Conservation (phyloP, 2,797 vertebrate species). For the Gymnoscopelus microlampas region DNA sequence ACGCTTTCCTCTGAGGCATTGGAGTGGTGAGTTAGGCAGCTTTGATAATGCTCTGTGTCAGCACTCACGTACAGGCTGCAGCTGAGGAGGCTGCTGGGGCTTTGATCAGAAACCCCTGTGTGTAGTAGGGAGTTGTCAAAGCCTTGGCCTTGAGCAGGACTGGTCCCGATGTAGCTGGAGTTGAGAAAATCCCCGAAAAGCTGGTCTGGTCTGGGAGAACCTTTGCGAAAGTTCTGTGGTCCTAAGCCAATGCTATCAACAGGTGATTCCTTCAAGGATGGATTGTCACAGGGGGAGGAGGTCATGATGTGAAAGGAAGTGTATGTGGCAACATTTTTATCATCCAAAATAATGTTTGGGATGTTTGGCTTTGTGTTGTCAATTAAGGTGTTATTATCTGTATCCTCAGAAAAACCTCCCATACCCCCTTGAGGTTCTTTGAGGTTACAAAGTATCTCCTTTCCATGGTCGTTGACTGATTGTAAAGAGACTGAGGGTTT, state of each 20-base stretch:
- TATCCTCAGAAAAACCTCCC: slow-evolving; percentile 3
- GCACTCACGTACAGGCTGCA: slow-evolving; percentile 61
- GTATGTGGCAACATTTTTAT: slow-evolving; percentile 21
- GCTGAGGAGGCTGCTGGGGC: slow-evolving; percentile 49
- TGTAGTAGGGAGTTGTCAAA: slow-evolving; percentile 16
- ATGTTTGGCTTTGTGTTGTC: neutral
- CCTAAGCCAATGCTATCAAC: slow-evolving; percentile 3
- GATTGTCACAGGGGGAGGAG: slow-evolving; percentile 53
- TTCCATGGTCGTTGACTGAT: slow-evolving; percentile 3
- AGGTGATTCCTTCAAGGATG: slow-evolving; percentile 3
- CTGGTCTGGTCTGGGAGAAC: slow-evolving; percentile 60
- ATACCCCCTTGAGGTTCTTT: neutral
- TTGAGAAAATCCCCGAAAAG: slow-evolving; percentile 38
- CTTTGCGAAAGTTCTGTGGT: slow-evolving; percentile 3
- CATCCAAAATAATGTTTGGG: slow-evolving; percentile 10
- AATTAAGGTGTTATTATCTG: neutral
- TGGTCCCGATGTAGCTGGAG: slow-evolving; percentile 20
- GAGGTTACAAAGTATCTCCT: neutral
- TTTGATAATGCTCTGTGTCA: slow-evolving; percentile 73
- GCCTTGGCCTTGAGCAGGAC: neutral
- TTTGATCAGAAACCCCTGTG: slow-evolving; percentile 22
- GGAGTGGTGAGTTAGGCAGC: slow-evolving; percentile 65
- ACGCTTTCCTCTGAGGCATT: slow-evolving; percentile 14
- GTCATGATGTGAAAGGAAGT: slow-evolving; percentile 48
- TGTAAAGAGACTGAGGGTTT: neutral